A percentile compares a stretch with the other conserved stretches of the same genome.
phyloP scores from a whole-genome alignment of 1,140 invertebrate species.

The Pseudobourletiella spinata region DNA sequence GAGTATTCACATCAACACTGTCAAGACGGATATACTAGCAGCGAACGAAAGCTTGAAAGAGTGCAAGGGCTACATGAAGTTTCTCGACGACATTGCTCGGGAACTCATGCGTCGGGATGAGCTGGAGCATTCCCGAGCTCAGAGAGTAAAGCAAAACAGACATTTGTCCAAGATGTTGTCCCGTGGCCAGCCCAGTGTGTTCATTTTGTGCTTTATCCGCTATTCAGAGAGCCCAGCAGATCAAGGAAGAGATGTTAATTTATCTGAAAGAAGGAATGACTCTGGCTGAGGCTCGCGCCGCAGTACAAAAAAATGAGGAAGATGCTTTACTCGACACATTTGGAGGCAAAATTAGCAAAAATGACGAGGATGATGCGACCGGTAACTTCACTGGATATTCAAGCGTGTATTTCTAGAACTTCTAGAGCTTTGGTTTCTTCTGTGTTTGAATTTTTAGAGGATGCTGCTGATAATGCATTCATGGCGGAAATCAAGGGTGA shows the following conservation, averaged over 20 bases:
- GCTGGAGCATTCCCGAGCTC: constrained; percentile 16
- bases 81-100: constrained; percentile 26
- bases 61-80: constrained; percentile 29
- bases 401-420: too few species aligned
- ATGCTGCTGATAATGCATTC: too few species aligned
- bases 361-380: too few species aligned
- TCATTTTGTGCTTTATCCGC: too few species aligned
- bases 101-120: constrained; percentile 31
- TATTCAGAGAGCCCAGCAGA: constrained; percentile 27
- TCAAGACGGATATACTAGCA: constrained; percentile 27
- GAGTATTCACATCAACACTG: constrained; percentile 24
- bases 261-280: constrained; percentile 28
- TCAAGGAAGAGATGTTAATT: constrained; percentile 28
- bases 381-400: too few species aligned
- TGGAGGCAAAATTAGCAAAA: not conserved
- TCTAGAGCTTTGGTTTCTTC: too few species aligned
- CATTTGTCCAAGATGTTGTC: too few species aligned
- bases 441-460: too few species aligned
- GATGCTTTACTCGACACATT: not conserved
- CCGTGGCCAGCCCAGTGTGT: too few species aligned
- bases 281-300: constrained; percentile 15
- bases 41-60: constrained; percentile 29
- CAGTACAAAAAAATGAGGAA: constrained; percentile 18
- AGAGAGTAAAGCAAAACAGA: constrained; percentile 18
- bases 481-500: too few species aligned